Evolutionary conservation across 2,888 invertebrate genomes (phyloP), one percentile per base, ranked within the genome.

Genomic region (Pristionchus mayeri): DNA sequence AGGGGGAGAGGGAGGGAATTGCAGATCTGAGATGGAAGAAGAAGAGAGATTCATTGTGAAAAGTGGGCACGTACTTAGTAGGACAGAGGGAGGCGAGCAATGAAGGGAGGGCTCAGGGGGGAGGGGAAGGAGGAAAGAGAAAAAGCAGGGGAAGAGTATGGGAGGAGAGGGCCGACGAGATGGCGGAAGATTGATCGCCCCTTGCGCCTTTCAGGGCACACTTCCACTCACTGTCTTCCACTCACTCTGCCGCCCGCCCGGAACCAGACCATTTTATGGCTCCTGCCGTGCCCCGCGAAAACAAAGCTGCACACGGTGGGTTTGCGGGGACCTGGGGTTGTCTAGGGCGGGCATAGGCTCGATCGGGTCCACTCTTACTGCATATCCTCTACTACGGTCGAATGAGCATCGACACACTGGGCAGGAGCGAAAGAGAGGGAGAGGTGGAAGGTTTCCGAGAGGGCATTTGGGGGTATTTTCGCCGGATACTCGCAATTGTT

Each of bases 131-230:
- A 24, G n/a, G 79, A 37, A 27, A 13, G 27, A 44, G 34, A 44
- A 50, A 52, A n/a, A 37, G 57, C 50, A 27, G 27, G 40, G 57
- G 16, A 50, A n/a, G n/a, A n/a, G n/a, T n/a, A n/a, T n/a, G 57
- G 18, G 80, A 57, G 40, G 80, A 34, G 40, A 30, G 18, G 30
- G 37, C 37, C 24, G 52, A 27, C 27, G 80, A 57, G 40, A 30
- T 50, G 50, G 60, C 30, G 30, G 30, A 71, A 71, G 71, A 71
- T 71, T 71, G 71, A 71, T 71, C 71, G 71, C 71, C n/a, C 40
- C 40, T 40, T 40, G 71, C 11, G 2, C 4, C 18, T n/a, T n/a
- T n/a, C n/a, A n/a, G n/a, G n/a, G n/a, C n/a, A n/a, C n/a, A n/a
- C n/a, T n/a, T n/a, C n/a, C n/a, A n/a, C n/a, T n/a, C n/a, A n/a